Conservation (phyloP, 2,797 vertebrate genomes). For the Anisognathus igniventris region DNA sequence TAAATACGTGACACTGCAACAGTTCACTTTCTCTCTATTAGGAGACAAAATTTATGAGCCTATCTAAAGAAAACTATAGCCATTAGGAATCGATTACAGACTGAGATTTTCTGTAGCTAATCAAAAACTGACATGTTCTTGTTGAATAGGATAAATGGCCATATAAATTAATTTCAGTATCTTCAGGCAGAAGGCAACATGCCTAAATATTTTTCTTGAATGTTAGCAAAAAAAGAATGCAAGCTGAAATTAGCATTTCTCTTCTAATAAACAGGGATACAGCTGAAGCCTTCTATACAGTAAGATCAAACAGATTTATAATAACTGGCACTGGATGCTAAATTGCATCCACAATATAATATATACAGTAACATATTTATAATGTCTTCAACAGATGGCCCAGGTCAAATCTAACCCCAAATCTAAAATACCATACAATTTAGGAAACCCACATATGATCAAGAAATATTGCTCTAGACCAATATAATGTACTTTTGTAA, state of each 20-base stretch:
- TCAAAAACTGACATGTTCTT: not conserved
- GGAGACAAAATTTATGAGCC: not conserved
- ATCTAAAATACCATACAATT: not conserved
- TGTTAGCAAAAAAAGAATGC: not conserved
- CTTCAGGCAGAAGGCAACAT: not conserved
- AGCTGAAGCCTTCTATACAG: not conserved
- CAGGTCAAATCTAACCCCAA: not conserved
- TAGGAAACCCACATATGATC: not conserved
- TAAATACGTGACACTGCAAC: not conserved
- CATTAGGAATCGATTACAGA: not conserved
- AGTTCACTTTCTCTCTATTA: not conserved
- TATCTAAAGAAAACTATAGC: not conserved
- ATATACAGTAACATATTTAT: not conserved
- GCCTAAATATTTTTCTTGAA: not conserved
- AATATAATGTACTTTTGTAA: not conserved
- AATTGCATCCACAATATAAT: not conserved
- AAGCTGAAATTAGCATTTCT: not conserved
- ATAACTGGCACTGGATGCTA: not conserved
- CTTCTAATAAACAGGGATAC: not conserved
- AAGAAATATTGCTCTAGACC: not conserved
- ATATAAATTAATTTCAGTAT: not conserved
- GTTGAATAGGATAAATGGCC: not conserved
- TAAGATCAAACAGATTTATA: not conserved
- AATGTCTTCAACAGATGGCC: not conserved
- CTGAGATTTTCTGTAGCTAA: not conserved